Conservation (phyloP, 2,888 invertebrate genomes). For the Hydrotaea diabolus region DNA sequence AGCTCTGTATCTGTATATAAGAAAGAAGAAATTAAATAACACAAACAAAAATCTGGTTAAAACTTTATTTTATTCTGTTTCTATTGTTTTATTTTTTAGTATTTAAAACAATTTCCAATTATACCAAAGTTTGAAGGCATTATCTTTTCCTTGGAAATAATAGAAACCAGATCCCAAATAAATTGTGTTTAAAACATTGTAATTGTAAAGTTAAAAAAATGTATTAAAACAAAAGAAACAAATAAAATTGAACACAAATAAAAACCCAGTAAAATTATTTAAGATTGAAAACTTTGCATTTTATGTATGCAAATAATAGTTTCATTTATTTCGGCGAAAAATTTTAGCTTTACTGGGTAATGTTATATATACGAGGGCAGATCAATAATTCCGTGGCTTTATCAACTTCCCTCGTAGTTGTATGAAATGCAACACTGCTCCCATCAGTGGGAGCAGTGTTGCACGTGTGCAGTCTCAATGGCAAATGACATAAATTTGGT, state of each 20-base stretch:
- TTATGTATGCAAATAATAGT: too few relatives aligned
- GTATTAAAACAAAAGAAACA: constrained; percentile 7
- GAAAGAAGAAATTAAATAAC: constrained; percentile 66
- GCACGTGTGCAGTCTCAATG: too few relatives aligned
- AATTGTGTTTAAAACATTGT: constrained; percentile 16
- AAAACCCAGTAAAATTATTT: constrained; percentile 57
- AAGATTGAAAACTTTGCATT: constrained; percentile 30
- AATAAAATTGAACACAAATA: constrained; percentile 55
- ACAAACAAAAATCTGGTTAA: not conserved
- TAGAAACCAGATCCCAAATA: not conserved
- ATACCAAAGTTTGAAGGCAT: not conserved
- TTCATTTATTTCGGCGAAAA: too few relatives aligned
- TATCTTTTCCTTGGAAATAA: not conserved
- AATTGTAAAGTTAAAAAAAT: constrained; percentile 23
- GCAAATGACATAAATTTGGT: too few relatives aligned
- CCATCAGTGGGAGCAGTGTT: too few relatives aligned
- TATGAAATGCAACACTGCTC: too few relatives aligned
- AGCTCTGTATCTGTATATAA: constrained; percentile 67
- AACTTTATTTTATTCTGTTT: not conserved
- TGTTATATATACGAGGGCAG: too few relatives aligned
- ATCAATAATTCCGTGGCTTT: too few relatives aligned
- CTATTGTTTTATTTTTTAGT: constrained; percentile 12
- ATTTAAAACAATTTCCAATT: not conserved
- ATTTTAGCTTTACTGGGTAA: too few relatives aligned
- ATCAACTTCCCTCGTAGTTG: too few relatives aligned